A percentile compares a stretch with the other conserved stretches of the same genome.
These are phyloP conservation scores for Furcula furcula DNA, from an alignment of 2,888 invertebrate genomes.

Conservation along the genomic window DNA sequence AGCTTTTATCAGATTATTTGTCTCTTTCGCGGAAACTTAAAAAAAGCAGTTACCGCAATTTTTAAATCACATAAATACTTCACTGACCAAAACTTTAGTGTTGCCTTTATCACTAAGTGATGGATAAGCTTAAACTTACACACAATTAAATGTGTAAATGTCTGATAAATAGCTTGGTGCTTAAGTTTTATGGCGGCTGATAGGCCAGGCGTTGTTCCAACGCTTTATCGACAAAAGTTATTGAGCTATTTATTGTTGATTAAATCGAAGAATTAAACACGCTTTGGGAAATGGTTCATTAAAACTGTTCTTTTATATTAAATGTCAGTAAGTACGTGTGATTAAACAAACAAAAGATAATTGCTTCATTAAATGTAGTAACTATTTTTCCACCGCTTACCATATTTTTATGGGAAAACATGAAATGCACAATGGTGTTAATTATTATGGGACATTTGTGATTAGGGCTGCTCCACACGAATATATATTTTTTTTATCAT, in stretches of 20 bases:
- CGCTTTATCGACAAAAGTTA: slow-evolving; percentile 32
- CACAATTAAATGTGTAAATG: slow-evolving; percentile 34
- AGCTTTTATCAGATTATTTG: no score
- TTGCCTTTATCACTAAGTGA: slow-evolving; percentile 25
- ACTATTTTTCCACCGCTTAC: slow-evolving; percentile 11
- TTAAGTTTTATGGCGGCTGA: slow-evolving; percentile 28
- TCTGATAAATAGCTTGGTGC: slow-evolving; percentile 29
- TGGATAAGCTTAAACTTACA: slow-evolving; percentile 33
- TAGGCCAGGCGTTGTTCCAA: slow-evolving; percentile 20
- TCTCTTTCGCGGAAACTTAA: no score
- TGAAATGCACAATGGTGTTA: slow-evolving; percentile 21
- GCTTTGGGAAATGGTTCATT: slow-evolving; percentile 16
- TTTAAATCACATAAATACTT: no score
- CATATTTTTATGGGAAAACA: slow-evolving; percentile 23
- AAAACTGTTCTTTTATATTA: slow-evolving; percentile 3
- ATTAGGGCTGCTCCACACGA: slow-evolving; percentile 15
- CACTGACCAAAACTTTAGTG: neutral
- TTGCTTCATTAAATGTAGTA: slow-evolving; percentile 21
- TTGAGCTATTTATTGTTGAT: slow-evolving; percentile 38
- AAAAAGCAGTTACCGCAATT: no score
- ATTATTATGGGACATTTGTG: slow-evolving; percentile 11
- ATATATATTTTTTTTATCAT: no score
- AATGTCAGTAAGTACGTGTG: slow-evolving; percentile 4
- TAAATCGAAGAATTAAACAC: slow-evolving; percentile 31
- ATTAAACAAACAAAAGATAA: slow-evolving; percentile 27